A percentile compares a stretch with the other conserved stretches of the same genome.
Conservation (phyloP, 2,113 vertebrate genomes). For the Nymphicus hollandicus region DNA sequence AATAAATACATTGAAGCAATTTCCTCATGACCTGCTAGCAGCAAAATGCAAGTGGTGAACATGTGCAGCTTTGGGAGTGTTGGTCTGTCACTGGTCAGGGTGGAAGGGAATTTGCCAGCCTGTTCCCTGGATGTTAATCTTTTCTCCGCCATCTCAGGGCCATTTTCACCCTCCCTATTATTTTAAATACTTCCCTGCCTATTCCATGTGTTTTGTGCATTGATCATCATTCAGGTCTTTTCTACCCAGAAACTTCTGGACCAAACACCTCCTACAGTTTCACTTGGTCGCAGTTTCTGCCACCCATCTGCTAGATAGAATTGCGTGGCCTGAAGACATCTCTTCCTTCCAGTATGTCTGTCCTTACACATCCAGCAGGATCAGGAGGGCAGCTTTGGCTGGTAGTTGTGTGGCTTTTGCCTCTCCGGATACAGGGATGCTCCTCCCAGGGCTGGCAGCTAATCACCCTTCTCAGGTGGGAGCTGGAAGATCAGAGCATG, state of each 20-base stretch:
- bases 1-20: slow-evolving; percentile 64
- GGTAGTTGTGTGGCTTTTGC: background rate
- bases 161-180: background rate
- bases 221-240: background rate
- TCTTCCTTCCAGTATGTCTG: background rate
- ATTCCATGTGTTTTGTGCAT: background rate
- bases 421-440: background rate
- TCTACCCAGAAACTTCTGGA: background rate
- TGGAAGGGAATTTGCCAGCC: background rate
- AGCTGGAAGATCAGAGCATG: background rate
- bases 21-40: slow-evolving; percentile 63
- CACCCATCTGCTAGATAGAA: background rate
- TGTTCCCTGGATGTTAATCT: background rate
- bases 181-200: background rate
- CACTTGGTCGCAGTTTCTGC: background rate
- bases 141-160: background rate
- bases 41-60: slow-evolving; percentile 51
- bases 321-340: background rate
- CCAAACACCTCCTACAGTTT: background rate
- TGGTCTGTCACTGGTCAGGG: slow-evolving; percentile 1
- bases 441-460: background rate
- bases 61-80: background rate
- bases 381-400: background rate
- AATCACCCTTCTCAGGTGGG: background rate
- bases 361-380: background rate